These are phyloP conservation scores for Brachyalestes nurse DNA, from an alignment of 2,797 vertebrate genomes.

Conservation along the genomic window DNA sequence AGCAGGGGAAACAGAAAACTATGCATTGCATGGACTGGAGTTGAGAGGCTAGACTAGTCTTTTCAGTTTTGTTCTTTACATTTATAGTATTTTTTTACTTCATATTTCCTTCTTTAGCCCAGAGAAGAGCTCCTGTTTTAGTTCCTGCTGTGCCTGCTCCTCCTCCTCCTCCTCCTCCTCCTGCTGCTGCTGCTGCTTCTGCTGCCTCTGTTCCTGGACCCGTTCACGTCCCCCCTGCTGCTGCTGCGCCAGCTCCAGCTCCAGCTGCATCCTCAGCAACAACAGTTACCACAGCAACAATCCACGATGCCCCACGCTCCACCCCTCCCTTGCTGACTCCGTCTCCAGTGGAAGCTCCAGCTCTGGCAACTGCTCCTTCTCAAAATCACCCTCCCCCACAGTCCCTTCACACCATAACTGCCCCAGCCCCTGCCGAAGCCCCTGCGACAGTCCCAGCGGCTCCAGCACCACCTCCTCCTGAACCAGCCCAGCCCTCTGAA, in stretches of 20 bases:
- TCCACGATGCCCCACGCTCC: conserved; percentile 37
- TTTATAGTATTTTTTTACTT: background rate
- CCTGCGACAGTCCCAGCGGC: conserved; percentile 29
- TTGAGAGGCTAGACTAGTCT: conserved; percentile 14
- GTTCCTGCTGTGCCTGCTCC: conserved; percentile 4
- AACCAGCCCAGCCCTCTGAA: conserved; percentile 35
- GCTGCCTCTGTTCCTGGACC: background rate
- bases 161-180: background rate
- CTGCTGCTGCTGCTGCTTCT: conserved; percentile 14
- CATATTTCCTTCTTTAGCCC: conserved; percentile 8
- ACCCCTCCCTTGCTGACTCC: conserved; percentile 19
- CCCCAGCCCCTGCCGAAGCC: conserved; percentile 8
- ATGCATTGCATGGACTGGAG: background rate
- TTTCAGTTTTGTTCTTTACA: background rate
- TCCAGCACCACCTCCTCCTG: conserved; percentile 17
- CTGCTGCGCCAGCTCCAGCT: background rate
- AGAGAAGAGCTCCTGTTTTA: background rate
- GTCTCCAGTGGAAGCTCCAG: background rate
- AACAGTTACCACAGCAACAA: conserved; percentile 38
- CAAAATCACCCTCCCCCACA: conserved; percentile 59
- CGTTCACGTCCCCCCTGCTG: background rate
- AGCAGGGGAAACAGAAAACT: background rate
- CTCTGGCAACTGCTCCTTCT: conserved; percentile 2
- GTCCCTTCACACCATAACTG: conserved; percentile 27
- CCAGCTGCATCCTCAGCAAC: conserved; percentile 1